Base-by-base conservation (phyloP, 2,113 vertebrate genomes). In the Indicator indicator region DNA sequence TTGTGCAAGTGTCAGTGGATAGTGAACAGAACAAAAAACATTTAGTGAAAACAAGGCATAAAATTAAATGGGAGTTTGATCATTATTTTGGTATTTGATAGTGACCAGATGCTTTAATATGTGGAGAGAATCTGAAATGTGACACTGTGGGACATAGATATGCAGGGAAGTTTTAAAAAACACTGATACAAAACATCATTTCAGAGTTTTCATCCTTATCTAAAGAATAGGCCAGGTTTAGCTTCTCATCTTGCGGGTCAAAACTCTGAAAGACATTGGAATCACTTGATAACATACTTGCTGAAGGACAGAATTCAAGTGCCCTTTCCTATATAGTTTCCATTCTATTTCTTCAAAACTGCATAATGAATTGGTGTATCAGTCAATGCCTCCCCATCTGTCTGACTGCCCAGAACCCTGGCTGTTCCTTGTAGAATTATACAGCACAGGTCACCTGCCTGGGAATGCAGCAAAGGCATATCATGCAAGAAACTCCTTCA, bases 401-500 rank as follows among this genome's bases (percentile, higher is more conserved):
- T 73, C 64, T 40, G 68, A 21, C 32, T 95, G 82, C 68, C 64
- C 8, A 30, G 89, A 83, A 84, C 38, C 60, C 82, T 67, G 38
- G 24, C 75, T 89, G 48, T 52, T 95, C 80, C 83, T 60, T 60
- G 42, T 38, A 87, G 90, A 60, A 88, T 90, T 78, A 58, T 40
- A 27, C 73, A 79, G 69, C 64, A n/a, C 14, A 3, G 50, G 63
- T 59, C 70, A 92, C 89, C 81, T 89, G 86, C 70, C 83, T 73
- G 40, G 71, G 77, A 79, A 74, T 54, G 38, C 65, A 75, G 70
- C 76, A 74, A n/a, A 56, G 12, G 9, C 40, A 2, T 54, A 16
- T 83, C 12, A 1, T 26, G 38, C 32, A 54, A 85, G 62, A 63
- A 75, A 16, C 64, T 80, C 32, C 46, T n/a, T 40, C 69, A 81